A percentile compares a stretch with the other conserved stretches of the same genome.
Conservation (phyloP, 2,113 vertebrate species). For the Oxygymnocypris stewartii region DNA sequence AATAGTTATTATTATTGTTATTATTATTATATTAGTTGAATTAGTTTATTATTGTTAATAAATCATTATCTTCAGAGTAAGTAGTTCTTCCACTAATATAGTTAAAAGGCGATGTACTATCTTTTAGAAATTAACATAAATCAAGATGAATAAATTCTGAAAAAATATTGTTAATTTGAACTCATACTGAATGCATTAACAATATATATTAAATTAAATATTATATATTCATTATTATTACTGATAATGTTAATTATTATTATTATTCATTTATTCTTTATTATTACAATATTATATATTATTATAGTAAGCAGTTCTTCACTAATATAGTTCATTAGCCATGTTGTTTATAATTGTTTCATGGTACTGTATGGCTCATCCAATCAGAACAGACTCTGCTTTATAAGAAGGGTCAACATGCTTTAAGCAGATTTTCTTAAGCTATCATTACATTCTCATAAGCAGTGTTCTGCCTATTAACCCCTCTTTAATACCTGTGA, state of each 20-base stretch:
- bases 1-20: not conserved
- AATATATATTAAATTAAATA: too few relatives aligned
- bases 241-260: not conserved
- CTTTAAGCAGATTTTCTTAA: slow-evolving; percentile 28
- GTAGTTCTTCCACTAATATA: too few relatives aligned
- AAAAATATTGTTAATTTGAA: not conserved
- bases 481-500: slow-evolving; percentile 23
- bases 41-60: not conserved
- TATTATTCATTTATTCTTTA: not conserved
- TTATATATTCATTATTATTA: not conserved
- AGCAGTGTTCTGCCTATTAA: slow-evolving; percentile 33
- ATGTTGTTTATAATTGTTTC: not conserved
- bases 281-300: not conserved
- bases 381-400: not conserved
- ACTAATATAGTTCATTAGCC: not conserved
- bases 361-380: not conserved
- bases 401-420: slow-evolving; percentile 21
- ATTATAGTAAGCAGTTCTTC: not conserved
- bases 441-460: slow-evolving; percentile 22
- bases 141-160: too few relatives aligned
- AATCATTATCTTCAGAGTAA: too few relatives aligned
- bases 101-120: too few relatives aligned
- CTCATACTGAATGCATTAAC: not conserved
- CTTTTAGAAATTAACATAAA: too few relatives aligned
- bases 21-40: not conserved